Conservation (phyloP, 2,888 invertebrate genomes). For the Ochropleura plecta region DNA sequence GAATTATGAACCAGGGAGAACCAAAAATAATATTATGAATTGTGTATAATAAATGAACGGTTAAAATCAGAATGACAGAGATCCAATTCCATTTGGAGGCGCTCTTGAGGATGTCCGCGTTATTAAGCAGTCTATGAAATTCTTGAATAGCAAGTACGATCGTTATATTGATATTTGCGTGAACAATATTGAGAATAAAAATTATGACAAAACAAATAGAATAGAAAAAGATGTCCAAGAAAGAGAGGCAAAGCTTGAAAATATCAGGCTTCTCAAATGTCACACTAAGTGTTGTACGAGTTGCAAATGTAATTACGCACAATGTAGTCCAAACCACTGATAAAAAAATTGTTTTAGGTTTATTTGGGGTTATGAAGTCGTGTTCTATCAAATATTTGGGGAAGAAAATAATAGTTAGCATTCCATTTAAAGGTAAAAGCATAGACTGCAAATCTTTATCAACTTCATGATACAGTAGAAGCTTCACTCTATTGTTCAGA, state of each 20-base stretch:
- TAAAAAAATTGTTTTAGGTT: not conserved
- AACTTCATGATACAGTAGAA: constrained; percentile 2
- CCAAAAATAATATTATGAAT: not conserved
- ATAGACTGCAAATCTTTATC: constrained; percentile 23
- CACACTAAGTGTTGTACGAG: not conserved
- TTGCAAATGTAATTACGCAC: not conserved
- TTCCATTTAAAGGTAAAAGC: constrained; percentile 14
- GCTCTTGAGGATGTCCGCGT: not conserved
- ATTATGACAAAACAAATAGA: not conserved
- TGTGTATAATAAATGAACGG: not conserved
- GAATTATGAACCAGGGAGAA: not conserved
- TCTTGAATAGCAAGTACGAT: constrained; percentile 7
- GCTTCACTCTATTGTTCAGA: not conserved
- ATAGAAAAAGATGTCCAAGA: constrained; percentile 14
- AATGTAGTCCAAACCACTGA: constrained; percentile 17
- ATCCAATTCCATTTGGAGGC: constrained; percentile 24
- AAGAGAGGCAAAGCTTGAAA: not conserved
- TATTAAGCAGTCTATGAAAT: not conserved
- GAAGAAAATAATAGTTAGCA: constrained; percentile 6
- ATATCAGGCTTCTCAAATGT: not conserved
- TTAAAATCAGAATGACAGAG: constrained; percentile 5
- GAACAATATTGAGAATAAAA: constrained; percentile 12
- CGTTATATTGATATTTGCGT: not conserved
- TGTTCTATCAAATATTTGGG: constrained; percentile 20
- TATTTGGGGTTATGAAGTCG: constrained; percentile 15